Evolutionary conservation across 1,140 invertebrate genomes (phyloP), one percentile per base, ranked within the genome.

Genomic region (Gryon sp.): DNA sequence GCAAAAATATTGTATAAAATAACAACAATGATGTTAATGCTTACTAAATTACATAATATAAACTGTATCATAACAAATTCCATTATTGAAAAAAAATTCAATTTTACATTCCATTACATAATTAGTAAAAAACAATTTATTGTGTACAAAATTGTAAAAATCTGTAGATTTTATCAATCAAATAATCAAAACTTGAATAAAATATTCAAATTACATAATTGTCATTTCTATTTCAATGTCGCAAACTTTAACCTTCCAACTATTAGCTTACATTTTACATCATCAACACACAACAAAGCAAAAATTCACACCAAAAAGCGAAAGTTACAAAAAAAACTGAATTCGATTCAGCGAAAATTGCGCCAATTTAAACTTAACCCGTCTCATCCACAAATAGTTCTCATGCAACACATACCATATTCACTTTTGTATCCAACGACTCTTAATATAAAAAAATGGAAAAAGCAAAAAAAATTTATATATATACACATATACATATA

Each of bases 181-280:
- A n/a, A n/a, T n/a, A n/a, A n/a, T n/a, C 6, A 16, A 28, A 18
- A 9, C 8, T 28, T 26, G n/a, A 46, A n/a, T 26, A 34, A 14
- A 12, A 3, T 2, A 34, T 7, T 34, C n/a, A n/a, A 34, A 41
- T 40, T 24, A 26, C 19, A 41, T 26, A 60, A 60, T 46, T 60
- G 12, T n/a, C 2, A 40, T 5, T 48, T 38, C n/a, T n/a, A n/a
- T n/a, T n/a, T n/a, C n/a, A n/a, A n/a, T n/a, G n/a, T n/a, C n/a
- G n/a, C n/a, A n/a, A n/a, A 24, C 22, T 43, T 36, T 60, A 66
- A 66, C 48, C 40, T 45, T 53, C 1, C n/a, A 55, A 52, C 19
- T 45, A 55, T 28, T 16, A 53, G 66, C 53, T 70, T 60, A 60
- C 53, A 53, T 70, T 60, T 60, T 20, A 60, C 28, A 60, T 53